A percentile compares a stretch with the other conserved stretches of the same genome.
These are phyloP conservation scores for Drosophila punjabiensis DNA, from an alignment of 1,140 invertebrate genomes.

Conservation along the genomic window DNA sequence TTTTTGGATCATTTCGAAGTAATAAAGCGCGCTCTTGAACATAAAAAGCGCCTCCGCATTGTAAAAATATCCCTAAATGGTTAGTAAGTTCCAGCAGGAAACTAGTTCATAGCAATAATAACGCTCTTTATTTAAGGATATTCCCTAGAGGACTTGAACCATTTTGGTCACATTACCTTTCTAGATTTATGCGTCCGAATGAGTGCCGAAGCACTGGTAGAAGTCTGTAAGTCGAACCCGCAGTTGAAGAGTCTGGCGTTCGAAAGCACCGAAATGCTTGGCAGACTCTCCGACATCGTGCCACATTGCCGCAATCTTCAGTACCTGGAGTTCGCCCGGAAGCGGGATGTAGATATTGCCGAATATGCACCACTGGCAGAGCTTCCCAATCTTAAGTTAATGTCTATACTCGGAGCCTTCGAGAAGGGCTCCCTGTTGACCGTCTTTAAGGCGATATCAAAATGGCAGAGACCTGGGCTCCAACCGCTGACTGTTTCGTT, in stretches of 20 bases:
- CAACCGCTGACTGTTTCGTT: background rate
- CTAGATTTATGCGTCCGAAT: background rate
- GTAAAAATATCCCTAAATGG: background rate
- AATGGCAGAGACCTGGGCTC: background rate
- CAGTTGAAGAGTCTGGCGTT: accelerated
- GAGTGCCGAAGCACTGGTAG: background rate
- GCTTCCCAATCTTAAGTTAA: background rate
- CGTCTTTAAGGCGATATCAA: background rate
- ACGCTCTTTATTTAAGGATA: background rate
- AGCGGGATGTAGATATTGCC: background rate
- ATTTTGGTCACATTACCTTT: background rate
- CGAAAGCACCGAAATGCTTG: background rate
- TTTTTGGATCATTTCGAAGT: background rate
- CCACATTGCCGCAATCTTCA: background rate
- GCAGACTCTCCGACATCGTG: slow-evolving; percentile 1
- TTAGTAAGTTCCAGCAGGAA: background rate
- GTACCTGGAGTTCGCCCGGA: background rate
- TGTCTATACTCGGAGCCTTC: background rate
- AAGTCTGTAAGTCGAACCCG: slow-evolving; percentile 1
- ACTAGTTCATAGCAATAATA: too few species aligned
- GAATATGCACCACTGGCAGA: slow-evolving; percentile 1
- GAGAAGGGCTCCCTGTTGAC: background rate
- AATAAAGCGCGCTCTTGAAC: background rate
- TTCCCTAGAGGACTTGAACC: background rate
- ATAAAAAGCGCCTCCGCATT: accelerated